A percentile compares a stretch with the other conserved stretches of the same genome.
These are phyloP conservation scores for Rattus rattus DNA, from an alignment of 2,113 vertebrate genomes.

Conservation along the genomic window DNA sequence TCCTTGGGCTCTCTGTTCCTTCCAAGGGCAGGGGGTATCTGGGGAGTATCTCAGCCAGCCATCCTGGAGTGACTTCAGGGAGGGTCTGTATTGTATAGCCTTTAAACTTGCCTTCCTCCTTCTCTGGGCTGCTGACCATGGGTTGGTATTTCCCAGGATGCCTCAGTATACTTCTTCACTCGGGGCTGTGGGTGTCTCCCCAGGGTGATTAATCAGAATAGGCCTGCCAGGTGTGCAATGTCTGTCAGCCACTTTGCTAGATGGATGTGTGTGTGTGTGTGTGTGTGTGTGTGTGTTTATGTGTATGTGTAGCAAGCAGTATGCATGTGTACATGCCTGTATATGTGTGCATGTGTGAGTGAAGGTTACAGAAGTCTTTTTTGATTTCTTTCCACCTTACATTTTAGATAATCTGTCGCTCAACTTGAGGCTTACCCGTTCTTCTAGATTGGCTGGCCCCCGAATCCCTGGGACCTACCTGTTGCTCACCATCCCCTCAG, in stretches of 20 bases:
- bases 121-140: neutral
- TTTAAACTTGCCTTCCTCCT: neutral
- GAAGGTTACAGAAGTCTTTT: neutral
- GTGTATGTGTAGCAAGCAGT: neutral
- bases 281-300: neutral
- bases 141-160: neutral
- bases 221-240: rapidly evolving
- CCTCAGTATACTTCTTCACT: neutral
- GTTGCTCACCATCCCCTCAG: neutral
- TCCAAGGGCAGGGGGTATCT: neutral
- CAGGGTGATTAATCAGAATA: neutral
- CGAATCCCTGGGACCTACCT: neutral
- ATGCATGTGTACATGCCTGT: neutral
- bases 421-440: neutral
- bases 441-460: neutral
- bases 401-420: neutral
- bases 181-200: rapidly evolving
- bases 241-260: too few species aligned
- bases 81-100: neutral
- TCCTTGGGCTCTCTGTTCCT: neutral
- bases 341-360: neutral
- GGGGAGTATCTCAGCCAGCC: neutral
- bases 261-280: neutral
- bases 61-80: neutral
- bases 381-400: neutral